A percentile compares a stretch with the other conserved stretches of the same genome.
These are phyloP conservation scores for Himalopsyche anomala DNA, from an alignment of 2,888 invertebrate species.

Conservation along the genomic window DNA sequence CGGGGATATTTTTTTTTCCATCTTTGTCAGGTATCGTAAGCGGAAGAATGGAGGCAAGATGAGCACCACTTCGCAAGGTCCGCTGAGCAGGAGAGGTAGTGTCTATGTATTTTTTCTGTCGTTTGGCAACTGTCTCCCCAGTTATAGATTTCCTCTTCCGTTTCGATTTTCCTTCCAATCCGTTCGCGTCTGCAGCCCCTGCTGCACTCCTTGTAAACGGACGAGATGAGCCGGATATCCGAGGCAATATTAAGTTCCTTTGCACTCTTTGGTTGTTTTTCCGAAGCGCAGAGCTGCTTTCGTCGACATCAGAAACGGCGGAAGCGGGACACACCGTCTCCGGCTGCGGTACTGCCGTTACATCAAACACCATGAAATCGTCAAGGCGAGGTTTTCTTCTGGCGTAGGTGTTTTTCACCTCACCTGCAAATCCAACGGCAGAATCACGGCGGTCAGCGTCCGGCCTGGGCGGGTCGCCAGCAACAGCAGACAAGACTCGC, in stretches of 20 bases:
- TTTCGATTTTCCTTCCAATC: too few species aligned
- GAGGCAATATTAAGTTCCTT: background rate
- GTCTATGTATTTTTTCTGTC: too few species aligned
- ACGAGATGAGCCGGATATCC: background rate
- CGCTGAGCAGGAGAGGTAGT: too few species aligned
- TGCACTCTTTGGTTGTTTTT: too few species aligned
- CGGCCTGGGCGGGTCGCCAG: background rate
- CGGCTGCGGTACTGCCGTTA: background rate
- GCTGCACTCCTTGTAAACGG: background rate
- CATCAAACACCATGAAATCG: conserved; percentile 54
- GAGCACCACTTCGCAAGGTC: too few species aligned
- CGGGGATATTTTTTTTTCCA: too few species aligned
- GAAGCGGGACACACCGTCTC: background rate
- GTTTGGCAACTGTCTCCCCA: too few species aligned
- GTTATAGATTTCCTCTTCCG: too few species aligned
- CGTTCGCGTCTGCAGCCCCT: background rate
- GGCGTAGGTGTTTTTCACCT: conserved; percentile 57
- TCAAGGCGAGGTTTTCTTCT: conserved; percentile 57
- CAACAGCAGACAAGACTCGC: background rate
- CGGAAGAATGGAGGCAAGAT: too few species aligned
- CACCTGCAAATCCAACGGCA: conserved; percentile 47
- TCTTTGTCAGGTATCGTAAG: too few species aligned
- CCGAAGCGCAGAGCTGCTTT: too few species aligned
- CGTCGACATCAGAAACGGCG: background rate
- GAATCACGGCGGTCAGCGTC: conserved; percentile 20